phyloP scores from a whole-genome alignment of 2,797 vertebrate species.

The Sebastes miniatus region DNA sequence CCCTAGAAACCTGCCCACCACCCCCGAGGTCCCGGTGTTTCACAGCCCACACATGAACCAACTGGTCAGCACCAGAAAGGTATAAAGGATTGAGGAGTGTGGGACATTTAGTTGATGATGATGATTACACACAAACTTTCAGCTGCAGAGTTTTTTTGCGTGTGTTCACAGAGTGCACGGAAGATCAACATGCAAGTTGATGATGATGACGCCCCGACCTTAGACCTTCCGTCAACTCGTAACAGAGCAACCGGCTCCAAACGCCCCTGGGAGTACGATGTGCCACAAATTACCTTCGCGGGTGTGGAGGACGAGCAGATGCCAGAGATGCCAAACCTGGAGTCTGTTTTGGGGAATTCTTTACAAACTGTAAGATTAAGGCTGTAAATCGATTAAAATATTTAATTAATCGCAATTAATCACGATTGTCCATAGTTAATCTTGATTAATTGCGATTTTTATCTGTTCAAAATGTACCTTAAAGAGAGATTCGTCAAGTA shows the following conservation, averaged over 20 bases:
- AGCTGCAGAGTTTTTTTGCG: background rate
- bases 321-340: slow-evolving; percentile 76
- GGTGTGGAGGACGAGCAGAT: slow-evolving; percentile 42
- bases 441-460: too few relatives aligned
- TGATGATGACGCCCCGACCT: background rate
- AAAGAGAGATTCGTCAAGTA: too few relatives aligned
- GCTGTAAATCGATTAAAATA: too few relatives aligned
- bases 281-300: slow-evolving; percentile 35
- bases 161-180: slow-evolving; percentile 31
- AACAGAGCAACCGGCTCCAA: background rate
- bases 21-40: slow-evolving; percentile 78
- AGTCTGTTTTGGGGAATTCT: slow-evolving; percentile 67
- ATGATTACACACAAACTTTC: background rate
- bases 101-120: background rate
- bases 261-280: slow-evolving; percentile 43
- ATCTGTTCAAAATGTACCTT: too few relatives aligned
- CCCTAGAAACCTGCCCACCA: slow-evolving; percentile 27
- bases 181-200: slow-evolving; percentile 2
- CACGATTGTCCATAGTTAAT: too few relatives aligned
- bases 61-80: slow-evolving; percentile 77
- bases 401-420: too few relatives aligned
- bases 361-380: slow-evolving; percentile 58
- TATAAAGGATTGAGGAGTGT: slow-evolving; percentile 1
- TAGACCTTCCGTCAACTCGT: slow-evolving; percentile 8
- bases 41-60: slow-evolving; percentile 78